Base-by-base conservation (phyloP, 2,797 vertebrate genomes). In the Anas flavirostris region DNA sequence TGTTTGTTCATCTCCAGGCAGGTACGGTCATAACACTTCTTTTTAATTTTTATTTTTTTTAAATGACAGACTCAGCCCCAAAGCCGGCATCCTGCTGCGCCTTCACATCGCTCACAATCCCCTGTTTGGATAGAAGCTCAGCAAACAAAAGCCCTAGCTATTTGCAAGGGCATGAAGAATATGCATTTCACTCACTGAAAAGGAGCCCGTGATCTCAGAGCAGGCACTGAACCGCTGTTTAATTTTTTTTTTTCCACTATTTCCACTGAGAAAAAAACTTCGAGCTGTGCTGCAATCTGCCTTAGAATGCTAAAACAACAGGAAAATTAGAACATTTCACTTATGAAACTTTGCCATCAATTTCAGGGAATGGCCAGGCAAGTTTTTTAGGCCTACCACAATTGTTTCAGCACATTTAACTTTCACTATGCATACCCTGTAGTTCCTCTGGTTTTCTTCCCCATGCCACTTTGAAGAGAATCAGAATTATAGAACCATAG, bases 391-490 rank as follows among this genome's bases (percentile, higher is more conserved):
- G 39, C 21, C 29, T 33, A 56, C 35, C 15, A 22, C 70, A 94
- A 91, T 6, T 17, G 16, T 35, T 89, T 68, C 33, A 44, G 28
- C 18, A 35, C 33, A 62, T 50, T 59, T 29, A 29, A 4, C 41
- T 86, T 63, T 41, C 33, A 29, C 12, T 35, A 26, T 28, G 16
- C 50, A 52, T 5, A 52, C 50, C 50, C 26, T 28, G 50, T 9
- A 52, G 50, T 26, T 28, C 26, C 26, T 8, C 50, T 28, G 25
- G 14, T 8, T 0, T 0, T 5, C 1, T 3, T 7, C 3, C 2
- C 25, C 19, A 3, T 19, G 15, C 7, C 17, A 7, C 33, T 73
- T 62, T 11, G 41, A 10, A 63, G 66, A 67, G 21, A 77, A 81
- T 50, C 43, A 52, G 50, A 28, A 52, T 52, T 52, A 28, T 9